Conservation (phyloP, 1,140 invertebrate species). For the Lucilia cuprina region DNA sequence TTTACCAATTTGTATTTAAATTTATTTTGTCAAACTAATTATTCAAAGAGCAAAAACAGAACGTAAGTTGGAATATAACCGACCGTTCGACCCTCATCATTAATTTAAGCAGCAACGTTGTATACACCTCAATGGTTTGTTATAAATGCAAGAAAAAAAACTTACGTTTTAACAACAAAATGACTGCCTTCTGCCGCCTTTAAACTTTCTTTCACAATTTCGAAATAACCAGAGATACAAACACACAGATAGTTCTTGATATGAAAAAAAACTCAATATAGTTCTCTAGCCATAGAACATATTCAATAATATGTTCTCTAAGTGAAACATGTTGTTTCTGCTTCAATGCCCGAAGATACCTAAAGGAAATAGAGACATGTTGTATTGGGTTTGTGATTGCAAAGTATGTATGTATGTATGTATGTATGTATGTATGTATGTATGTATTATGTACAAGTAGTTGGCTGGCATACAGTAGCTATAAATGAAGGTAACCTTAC, state of each 20-base stretch:
- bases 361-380: conserved; percentile 5
- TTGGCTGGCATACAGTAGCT: neutral
- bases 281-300: neutral
- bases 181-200: neutral
- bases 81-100: neutral
- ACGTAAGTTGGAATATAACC: neutral
- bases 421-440: too few relatives aligned
- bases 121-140: neutral
- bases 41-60: neutral
- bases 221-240: neutral
- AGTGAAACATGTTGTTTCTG: conserved; percentile 17
- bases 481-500: neutral
- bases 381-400: neutral
- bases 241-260: neutral
- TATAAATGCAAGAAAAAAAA: neutral
- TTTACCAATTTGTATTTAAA: conserved; percentile 6
- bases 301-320: conserved; percentile 2
- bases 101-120: neutral
- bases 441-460: too few relatives aligned
- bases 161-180: neutral
- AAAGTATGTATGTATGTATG: too few relatives aligned
- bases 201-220: conserved; percentile 8
- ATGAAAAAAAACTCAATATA: neutral
- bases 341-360: neutral
- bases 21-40: neutral